Base-by-base conservation (phyloP, 1,140 invertebrate species). In the Bacillus rossius region DNA sequence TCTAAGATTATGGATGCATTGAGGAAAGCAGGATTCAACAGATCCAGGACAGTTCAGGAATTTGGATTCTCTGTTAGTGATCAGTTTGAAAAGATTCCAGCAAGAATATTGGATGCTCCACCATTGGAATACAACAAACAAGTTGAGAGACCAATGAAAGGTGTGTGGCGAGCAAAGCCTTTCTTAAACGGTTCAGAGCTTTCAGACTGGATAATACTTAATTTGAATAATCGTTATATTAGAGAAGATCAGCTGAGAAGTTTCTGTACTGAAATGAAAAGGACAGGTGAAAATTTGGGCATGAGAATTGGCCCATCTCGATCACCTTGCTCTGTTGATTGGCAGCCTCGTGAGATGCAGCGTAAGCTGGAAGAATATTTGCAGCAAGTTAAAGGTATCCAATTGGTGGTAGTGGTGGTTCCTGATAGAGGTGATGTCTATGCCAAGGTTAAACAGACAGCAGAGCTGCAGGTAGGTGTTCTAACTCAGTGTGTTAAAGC, bases 401-500 rank as follows among this genome's bases (percentile, higher is more conserved):
- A 71, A 59, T 60, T 85, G 10, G 73, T 85, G 4, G 69, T 87
- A 45, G 78, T 84, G 23, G 64, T 85, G 2, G 70, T 81, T 8
- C 73, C 72, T 20, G 72, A 77, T 42, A 58, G 41, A 13, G 74
- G 74, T 0, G 60, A 69, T 19, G 48, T 61, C 19, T 83, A 83
- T 74, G 73, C 77, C 53, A 67, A 70, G 43, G 67, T 94, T 0
- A 95, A 95, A 70, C 81, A 87, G 63, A 75, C 80, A 7, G 85
- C 88, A 0, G 93, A 96, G 75, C 67, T 89, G 0, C 69, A 78
- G 3, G 73, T 88, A 42, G 89, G 89, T 3, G 75, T 92, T 40
- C 67, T 92, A 14, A 94, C 92, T 0, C 92, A 94, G 65, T 94
- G 92, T 66, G 75, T 96, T 8, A 89, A 86, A 67, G 69, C 74